Conservation (phyloP, 1,140 invertebrate species). For the Streblospio benedicti region DNA sequence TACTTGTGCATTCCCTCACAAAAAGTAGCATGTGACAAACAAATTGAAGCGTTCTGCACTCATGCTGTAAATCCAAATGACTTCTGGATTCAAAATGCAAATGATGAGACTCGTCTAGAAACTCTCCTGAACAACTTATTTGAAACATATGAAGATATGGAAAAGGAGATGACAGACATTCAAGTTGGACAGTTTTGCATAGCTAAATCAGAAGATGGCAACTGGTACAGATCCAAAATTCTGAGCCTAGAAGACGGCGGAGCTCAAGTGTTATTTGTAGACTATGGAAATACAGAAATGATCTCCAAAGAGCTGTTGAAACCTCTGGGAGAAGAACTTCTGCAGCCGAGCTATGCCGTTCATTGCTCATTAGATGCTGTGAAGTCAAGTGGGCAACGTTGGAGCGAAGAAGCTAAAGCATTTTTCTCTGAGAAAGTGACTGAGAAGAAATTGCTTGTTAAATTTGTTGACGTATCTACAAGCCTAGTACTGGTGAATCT, state of each 20-base stretch:
- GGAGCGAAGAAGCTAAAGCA: too few relatives aligned
- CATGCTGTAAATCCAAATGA: slow-evolving; percentile 26
- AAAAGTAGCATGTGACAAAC: too few relatives aligned
- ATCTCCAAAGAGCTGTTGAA: neutral
- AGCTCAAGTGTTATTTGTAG: slow-evolving; percentile 62
- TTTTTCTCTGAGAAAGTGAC: too few relatives aligned
- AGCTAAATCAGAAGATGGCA: slow-evolving; percentile 62
- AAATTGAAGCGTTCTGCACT: neutral
- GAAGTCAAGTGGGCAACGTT: too few relatives aligned
- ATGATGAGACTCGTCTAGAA: slow-evolving; percentile 36
- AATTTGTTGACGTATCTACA: too few relatives aligned
- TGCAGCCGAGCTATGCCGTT: too few relatives aligned
- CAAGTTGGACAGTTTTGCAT: slow-evolving; percentile 57
- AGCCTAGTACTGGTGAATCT: too few relatives aligned
- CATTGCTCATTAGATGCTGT: too few relatives aligned
- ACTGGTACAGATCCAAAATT: slow-evolving; percentile 71
- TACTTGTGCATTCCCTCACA: too few relatives aligned
- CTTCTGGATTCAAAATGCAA: slow-evolving; percentile 43
- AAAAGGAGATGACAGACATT: slow-evolving; percentile 1
- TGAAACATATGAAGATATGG: neutral
- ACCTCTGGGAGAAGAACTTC: neutral
- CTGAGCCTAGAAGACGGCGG: slow-evolving; percentile 55
- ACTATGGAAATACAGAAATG: slow-evolving; percentile 65
- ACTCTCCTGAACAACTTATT: slow-evolving; percentile 37
- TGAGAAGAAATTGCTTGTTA: too few relatives aligned